Evolutionary conservation across 2,113 vertebrate species (phyloP).

Genomic region (Bufo gargarizans): DNA sequence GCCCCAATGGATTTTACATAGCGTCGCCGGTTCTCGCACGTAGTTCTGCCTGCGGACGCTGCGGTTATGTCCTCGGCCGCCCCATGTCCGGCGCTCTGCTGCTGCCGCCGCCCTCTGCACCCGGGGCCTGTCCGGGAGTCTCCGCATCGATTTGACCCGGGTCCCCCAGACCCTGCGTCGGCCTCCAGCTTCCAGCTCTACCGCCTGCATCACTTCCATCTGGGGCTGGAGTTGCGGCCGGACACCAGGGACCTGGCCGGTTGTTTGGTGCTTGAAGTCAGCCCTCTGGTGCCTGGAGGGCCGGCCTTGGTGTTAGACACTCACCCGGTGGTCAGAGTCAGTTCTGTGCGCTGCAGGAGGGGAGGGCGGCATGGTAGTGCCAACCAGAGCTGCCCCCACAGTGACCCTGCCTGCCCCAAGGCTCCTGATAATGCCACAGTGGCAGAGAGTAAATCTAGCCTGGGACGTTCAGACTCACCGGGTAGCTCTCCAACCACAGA

Average conservation of each 20-base stretch:
- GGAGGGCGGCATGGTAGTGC: slow-evolving; percentile 42
- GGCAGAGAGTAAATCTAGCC: not conserved
- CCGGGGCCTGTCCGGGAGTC: slow-evolving; percentile 34
- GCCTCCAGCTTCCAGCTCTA: slow-evolving; percentile 86
- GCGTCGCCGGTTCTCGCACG: slow-evolving; percentile 60
- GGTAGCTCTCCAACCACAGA: slow-evolving; percentile 2
- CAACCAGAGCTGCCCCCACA: not conserved
- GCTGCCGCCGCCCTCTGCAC: slow-evolving; percentile 76
- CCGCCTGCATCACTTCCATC: slow-evolving; percentile 84
- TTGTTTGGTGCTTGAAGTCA: slow-evolving; percentile 85
- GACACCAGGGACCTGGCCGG: slow-evolving; percentile 84
- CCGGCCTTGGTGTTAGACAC: slow-evolving; percentile 83
- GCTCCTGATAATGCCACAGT: not conserved
- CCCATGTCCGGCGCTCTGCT: slow-evolving; percentile 77
- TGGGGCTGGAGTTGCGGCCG: slow-evolving; percentile 86
- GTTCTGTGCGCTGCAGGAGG: slow-evolving; percentile 77
- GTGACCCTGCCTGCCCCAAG: not conserved
- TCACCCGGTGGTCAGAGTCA: slow-evolving; percentile 83
- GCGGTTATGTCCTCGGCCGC: slow-evolving; percentile 65
- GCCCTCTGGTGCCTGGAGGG: slow-evolving; percentile 70
- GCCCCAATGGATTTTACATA: slow-evolving; percentile 83
- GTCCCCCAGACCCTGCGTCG: slow-evolving; percentile 82
- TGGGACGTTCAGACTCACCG: not conserved
- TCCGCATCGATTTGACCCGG: slow-evolving; percentile 6
- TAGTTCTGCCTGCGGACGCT: not conserved